Conservation (phyloP, 1,140 invertebrate species). For the Druon quercuslanigerum region DNA sequence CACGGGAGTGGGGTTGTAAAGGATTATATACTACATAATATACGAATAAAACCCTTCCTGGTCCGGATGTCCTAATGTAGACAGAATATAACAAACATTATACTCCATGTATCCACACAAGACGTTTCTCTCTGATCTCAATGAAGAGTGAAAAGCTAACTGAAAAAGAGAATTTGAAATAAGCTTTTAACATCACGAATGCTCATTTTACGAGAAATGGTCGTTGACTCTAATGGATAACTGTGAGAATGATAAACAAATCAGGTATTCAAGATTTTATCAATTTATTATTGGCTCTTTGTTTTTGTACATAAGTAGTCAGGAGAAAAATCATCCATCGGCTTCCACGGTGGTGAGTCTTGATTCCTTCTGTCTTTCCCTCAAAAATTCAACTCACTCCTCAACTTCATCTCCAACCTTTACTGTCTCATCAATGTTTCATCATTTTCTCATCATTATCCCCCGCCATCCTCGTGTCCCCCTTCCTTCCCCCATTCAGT, state of each 20-base stretch:
- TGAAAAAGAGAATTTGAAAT: constrained; percentile 40
- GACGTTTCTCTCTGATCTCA: background rate
- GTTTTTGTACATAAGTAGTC: no score
- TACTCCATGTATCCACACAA: background rate
- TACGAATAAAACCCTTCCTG: background rate
- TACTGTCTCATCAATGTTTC: no score
- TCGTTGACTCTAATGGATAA: background rate
- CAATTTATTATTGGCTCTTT: background rate
- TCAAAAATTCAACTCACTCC: no score
- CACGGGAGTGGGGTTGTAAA: background rate
- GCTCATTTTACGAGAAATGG: background rate
- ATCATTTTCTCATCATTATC: no score
- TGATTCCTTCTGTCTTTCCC: no score
- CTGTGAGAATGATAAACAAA: no score
- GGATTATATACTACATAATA: constrained; percentile 14
- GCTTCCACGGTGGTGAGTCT: no score
- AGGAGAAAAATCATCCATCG: no score
- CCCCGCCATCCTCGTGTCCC: no score
- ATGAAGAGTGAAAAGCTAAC: background rate
- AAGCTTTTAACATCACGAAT: constrained; percentile 29
- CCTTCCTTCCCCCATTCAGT: no score
- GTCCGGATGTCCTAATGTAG: background rate
- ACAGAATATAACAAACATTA: background rate
- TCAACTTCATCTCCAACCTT: no score
- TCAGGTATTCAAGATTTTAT: background rate